Evolutionary conservation across 2,797 vertebrate species (phyloP).

Genomic region (Acanthopagrus latus): DNA sequence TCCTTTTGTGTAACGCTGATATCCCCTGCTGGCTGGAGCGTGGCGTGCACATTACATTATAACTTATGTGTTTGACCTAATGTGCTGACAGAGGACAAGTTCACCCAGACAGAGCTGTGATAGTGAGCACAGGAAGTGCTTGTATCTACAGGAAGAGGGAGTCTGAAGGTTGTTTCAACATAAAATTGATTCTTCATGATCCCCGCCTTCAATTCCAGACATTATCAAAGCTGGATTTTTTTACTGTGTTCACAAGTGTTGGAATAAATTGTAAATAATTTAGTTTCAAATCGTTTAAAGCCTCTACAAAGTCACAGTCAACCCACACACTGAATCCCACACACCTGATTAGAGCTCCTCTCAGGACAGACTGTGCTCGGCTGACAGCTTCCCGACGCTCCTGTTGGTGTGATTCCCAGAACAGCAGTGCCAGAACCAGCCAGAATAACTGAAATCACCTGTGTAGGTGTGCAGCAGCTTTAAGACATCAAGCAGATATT

Average conservation of each 20-base stretch:
- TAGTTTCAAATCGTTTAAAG: background rate
- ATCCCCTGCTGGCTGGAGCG: slow-evolving; percentile 57
- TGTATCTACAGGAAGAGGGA: background rate
- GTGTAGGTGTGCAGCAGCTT: background rate
- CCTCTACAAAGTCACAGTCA: background rate
- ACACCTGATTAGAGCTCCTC: background rate
- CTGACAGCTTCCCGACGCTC: slow-evolving; percentile 5
- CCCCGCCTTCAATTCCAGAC: background rate
- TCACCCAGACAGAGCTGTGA: background rate
- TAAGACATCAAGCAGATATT: background rate
- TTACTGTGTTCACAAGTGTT: background rate
- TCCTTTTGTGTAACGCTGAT: slow-evolving; percentile 36
- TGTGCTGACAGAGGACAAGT: background rate
- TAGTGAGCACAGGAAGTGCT: background rate
- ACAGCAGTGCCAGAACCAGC: too few relatives aligned
- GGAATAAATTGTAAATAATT: background rate
- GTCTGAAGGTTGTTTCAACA: background rate
- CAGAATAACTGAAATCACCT: background rate
- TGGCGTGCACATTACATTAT: background rate
- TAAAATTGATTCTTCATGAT: background rate
- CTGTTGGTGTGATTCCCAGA: background rate
- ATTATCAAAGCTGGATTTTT: background rate
- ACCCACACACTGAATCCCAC: background rate
- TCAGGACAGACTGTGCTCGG: background rate
- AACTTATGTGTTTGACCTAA: too few relatives aligned